Evolutionary conservation across 2,888 invertebrate species (phyloP).

Genomic region (Toxonevra muliebris): DNA sequence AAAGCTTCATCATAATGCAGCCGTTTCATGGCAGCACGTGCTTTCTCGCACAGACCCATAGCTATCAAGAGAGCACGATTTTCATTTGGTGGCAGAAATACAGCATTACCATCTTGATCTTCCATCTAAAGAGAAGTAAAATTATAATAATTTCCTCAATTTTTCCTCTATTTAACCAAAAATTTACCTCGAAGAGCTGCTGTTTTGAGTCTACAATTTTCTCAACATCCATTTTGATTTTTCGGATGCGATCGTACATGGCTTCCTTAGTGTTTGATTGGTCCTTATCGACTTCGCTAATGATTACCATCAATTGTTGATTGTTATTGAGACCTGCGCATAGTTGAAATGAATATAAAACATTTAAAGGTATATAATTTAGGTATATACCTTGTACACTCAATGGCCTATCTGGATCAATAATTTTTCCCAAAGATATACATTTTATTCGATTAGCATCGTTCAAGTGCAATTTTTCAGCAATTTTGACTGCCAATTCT

Average conservation of each 20-base stretch:
- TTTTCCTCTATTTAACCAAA: not conserved
- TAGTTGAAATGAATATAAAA: not conserved
- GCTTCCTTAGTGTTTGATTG: constrained; percentile 65
- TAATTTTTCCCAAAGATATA: constrained; percentile 74
- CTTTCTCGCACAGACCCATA: constrained; percentile 83
- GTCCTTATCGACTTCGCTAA: constrained; percentile 64
- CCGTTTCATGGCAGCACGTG: constrained; percentile 73
- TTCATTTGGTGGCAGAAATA: constrained; percentile 77
- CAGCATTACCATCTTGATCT: constrained; percentile 79
- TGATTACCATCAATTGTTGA: constrained; percentile 73
- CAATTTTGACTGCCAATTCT: constrained; percentile 69
- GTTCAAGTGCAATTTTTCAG: constrained; percentile 64
- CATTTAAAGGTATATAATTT: not conserved
- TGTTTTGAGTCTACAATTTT: constrained; percentile 66
- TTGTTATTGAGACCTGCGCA: constrained; percentile 71
- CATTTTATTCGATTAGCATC: constrained; percentile 70
- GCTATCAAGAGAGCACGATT: constrained; percentile 77
- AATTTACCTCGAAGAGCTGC: constrained; percentile 53
- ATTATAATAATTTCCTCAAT: not conserved
- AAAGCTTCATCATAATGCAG: constrained; percentile 76
- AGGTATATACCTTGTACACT: constrained; percentile 66
- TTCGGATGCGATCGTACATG: constrained; percentile 69
- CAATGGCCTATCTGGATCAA: constrained; percentile 68
- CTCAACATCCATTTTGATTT: constrained; percentile 69
- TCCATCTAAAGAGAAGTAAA: constrained; percentile 68